Evolutionary conservation across 35 echinoderm and acorn worm species (phyloP), one percentile per base, ranked within the genome.

Genomic region (Strongylocentrotus purpuratus): DNA sequence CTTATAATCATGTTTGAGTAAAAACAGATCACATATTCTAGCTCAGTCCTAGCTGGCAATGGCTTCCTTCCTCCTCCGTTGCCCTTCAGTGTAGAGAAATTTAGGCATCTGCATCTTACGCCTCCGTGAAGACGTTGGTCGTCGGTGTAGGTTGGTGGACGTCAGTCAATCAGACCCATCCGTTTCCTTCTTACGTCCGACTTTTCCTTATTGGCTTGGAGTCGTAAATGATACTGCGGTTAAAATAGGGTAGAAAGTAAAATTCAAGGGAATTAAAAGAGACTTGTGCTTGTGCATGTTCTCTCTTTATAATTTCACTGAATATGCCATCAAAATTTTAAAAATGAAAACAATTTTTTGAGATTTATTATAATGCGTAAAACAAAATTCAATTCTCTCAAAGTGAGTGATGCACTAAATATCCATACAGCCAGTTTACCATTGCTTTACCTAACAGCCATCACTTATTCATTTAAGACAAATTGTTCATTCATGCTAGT

Each of bases 201-300:
- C 55, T 95, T 95, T 33, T 61, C 33, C n/a, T 92, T 95, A 52
- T 95, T 95, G 48, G 95, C 95, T 61, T 50, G 87, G 33, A 95
- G 46, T 70, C 87, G 31, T 65, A 65, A 5, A 45, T 91, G 95
- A 70, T 95, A 95, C 95, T 95, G 88, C 31, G 85, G 25, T 45
- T 46, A 0, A 89, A 46, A 86, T 13, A 10, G n/a, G 33, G 33
- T 7, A 89, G 32, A 89, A 15, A 45, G 33, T 18, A 20, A 45
- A 41, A 4, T 33, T 31, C 32, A 86, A 86, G 25, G 28, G 25
- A 86, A 86, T 1, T 11, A 17, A 6, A 8, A 28, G 32, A 86
- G n/a, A n/a, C n/a, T n/a, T n/a, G n/a, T n/a, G n/a, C 85, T 17
- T 86, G 25, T 0, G 7, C 85, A 86, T 86, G 8, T 28, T 86